Evolutionary conservation across 2,888 invertebrate species (phyloP).

Genomic region (Cosmia trapezina): DNA sequence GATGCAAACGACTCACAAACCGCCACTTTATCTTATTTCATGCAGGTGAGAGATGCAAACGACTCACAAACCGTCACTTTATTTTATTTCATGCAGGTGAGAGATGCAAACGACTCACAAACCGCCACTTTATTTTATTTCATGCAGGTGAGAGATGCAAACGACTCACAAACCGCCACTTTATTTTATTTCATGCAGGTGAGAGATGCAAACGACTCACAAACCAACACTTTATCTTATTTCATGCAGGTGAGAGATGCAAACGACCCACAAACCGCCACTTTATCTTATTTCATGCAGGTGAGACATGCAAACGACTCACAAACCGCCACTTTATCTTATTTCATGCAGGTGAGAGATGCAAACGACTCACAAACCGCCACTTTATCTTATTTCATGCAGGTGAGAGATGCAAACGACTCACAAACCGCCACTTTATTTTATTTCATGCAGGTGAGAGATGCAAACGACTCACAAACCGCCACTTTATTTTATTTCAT

Average conservation of each 20-base stretch:
- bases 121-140: constrained; percentile 14
- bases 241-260: not conserved
- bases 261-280: constrained; percentile 14
- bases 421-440: constrained; percentile 15
- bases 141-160: constrained; percentile 1
- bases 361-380: constrained; percentile 10
- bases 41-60: constrained; percentile 3
- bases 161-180: constrained; percentile 12
- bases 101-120: constrained; percentile 10
- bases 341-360: not conserved
- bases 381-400: constrained; percentile 16
- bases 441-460: constrained; percentile 1
- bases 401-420: constrained; percentile 1
- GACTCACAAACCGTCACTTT: constrained; percentile 11
- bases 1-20: constrained; percentile 12
- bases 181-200: constrained; percentile 10
- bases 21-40: constrained; percentile 12
- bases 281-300: constrained; percentile 12
- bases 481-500: constrained; percentile 16
- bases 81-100: constrained; percentile 7
- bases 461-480: constrained; percentile 12
- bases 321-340: constrained; percentile 13
- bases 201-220: constrained; percentile 7
- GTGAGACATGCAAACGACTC: not conserved
- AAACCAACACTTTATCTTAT: constrained; percentile 12